A percentile compares a stretch with the other conserved stretches of the same genome.
These are phyloP conservation scores for Elysia chlorotica DNA, from an alignment of 1,140 invertebrate species.

Conservation along the genomic window DNA sequence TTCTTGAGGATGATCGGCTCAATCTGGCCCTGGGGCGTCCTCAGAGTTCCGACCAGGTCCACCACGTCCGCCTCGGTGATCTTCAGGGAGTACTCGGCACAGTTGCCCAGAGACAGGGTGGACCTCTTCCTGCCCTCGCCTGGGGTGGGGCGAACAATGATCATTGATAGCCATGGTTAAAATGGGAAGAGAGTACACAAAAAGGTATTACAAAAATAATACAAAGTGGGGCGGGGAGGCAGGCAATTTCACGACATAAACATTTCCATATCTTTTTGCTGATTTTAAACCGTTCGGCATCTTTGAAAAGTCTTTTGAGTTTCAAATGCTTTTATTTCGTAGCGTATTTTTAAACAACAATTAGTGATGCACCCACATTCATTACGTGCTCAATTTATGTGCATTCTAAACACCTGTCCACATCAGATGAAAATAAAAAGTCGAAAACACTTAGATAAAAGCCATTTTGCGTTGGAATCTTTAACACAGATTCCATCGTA, in stretches of 20 bases:
- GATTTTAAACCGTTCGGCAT: background rate
- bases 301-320: background rate
- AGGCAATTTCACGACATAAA: background rate
- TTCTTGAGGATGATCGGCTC: slow-evolving; percentile 95
- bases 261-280: background rate
- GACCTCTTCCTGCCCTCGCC: slow-evolving; percentile 96
- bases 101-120: slow-evolving; percentile 93
- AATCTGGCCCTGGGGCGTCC: slow-evolving; percentile 88
- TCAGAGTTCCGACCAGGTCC: slow-evolving; percentile 89
- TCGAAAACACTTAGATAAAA: too few relatives aligned
- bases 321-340: background rate
- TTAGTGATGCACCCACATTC: too few relatives aligned
- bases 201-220: background rate
- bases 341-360: too few relatives aligned
- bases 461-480: too few relatives aligned
- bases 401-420: too few relatives aligned
- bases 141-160: slow-evolving; percentile 21
- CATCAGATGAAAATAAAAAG: too few relatives aligned
- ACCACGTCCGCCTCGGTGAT: slow-evolving; percentile 89
- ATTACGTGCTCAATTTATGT: too few relatives aligned
- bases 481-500: too few relatives aligned
- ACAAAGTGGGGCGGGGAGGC: background rate
- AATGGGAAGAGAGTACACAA: background rate
- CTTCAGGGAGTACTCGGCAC: slow-evolving; percentile 91
- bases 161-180: background rate